Evolutionary conservation across 2,888 invertebrate genomes (phyloP), one percentile per base, ranked within the genome.

Genomic region (Halocaridina rubra): DNA sequence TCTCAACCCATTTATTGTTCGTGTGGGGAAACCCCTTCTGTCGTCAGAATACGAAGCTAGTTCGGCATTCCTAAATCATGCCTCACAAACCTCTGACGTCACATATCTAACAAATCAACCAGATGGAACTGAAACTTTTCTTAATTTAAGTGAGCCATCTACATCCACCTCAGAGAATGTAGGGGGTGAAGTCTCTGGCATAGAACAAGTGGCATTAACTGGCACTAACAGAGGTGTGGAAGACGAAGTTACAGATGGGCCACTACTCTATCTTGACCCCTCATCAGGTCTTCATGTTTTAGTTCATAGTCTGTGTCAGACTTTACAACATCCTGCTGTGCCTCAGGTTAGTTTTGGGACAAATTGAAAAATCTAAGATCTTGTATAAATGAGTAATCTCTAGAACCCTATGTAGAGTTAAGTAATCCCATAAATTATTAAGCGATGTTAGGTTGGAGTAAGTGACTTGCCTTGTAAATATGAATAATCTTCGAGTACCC

Each of bases 211-310:
- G 16, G 2, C 19, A 53, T 13, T 53, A 19, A 53, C 16, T 4
- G 19, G 53, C 3, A 53, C 16, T 10, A 3, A 53, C 10, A 19
- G 19, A 19, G 53, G 16, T 19, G 19, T 53, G 7, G 19, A 19
- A 53, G 61, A 64, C 8, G 81, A 72, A 3, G 61, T 84, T 8
- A 16, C 78, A 13, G 32, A 69, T 16, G 82, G 77, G 2, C 72
- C 82, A 39, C 39, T 84, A 10, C 61, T 84, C n/a, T 84, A 77
- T 30, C 78, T 84, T 29, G 78, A 77, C 27, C 77, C 82, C 22
- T 19, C 77, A 10, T 72, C 82, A 2, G 82, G 78, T 7, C 78
- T 84, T 61, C 82, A 84, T 78, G 81, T 82, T 22, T 29, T 82
- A 16, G 81, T 82, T 3, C 81, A 82, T 33, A 76, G 77, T 19